A percentile compares a stretch with the other conserved stretches of the same genome.
Conservation (phyloP, 2,888 invertebrate genomes). For the Nemotelus pantherinus region DNA sequence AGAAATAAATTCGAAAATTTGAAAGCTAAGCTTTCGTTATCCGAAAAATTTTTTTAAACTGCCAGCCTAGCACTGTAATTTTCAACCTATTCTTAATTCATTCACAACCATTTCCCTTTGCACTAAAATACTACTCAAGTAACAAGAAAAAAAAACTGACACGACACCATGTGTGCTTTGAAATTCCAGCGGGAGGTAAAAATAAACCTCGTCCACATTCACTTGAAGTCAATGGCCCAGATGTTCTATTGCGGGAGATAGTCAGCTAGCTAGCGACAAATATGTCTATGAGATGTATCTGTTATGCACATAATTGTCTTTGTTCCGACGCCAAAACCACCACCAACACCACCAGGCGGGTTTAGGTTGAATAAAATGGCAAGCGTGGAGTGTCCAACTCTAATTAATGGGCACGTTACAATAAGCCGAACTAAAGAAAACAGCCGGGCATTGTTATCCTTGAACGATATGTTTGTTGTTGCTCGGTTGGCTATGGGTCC, state of each 20-base stretch:
- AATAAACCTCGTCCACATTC: slow-evolving; percentile 23
- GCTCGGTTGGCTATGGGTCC: not conserved
- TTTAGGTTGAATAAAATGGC: slow-evolving; percentile 16
- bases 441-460: slow-evolving; percentile 37
- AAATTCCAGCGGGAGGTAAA: slow-evolving; percentile 39
- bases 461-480: slow-evolving; percentile 20
- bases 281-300: too few relatives aligned
- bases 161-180: slow-evolving; percentile 32
- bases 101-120: not conserved
- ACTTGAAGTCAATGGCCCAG: slow-evolving; percentile 40
- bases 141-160: not conserved
- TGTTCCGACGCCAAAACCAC: too few relatives aligned
- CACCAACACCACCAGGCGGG: not conserved
- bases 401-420: slow-evolving; percentile 41
- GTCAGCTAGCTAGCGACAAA: too few relatives aligned
- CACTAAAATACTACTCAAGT: not conserved
- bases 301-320: too few relatives aligned
- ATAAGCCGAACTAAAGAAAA: slow-evolving; percentile 34
- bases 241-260: slow-evolving; percentile 19
- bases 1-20: too few relatives aligned
- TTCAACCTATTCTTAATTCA: too few relatives aligned
- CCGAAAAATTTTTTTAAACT: too few relatives aligned
- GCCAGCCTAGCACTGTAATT: too few relatives aligned
- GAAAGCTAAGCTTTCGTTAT: too few relatives aligned
- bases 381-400: slow-evolving; percentile 33